Conservation (phyloP, 2,113 vertebrate genomes). For the Semicossyphus pulcher region DNA sequence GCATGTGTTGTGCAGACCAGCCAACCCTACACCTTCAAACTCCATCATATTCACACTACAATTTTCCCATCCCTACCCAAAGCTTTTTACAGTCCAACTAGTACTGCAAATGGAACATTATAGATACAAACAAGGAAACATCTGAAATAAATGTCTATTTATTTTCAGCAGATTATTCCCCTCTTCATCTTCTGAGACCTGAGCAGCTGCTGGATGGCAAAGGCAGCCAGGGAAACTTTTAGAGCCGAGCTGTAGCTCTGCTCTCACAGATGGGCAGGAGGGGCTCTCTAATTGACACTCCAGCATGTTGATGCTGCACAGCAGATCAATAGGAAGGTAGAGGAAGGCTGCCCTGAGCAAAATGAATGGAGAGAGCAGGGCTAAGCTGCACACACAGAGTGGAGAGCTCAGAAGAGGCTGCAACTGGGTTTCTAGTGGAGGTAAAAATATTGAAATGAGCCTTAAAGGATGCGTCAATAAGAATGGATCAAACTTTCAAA, state of each 20-base stretch:
- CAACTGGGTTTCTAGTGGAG: slow-evolving; percentile 29
- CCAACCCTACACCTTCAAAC: neutral
- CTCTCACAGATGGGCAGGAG: slow-evolving; percentile 72
- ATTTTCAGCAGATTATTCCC: slow-evolving; percentile 38
- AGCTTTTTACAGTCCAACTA: slow-evolving; percentile 47
- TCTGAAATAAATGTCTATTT: slow-evolving; percentile 54
- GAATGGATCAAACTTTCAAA: slow-evolving; percentile 6
- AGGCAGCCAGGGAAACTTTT: slow-evolving; percentile 55
- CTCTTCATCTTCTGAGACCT: slow-evolving; percentile 42
- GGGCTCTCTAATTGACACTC: slow-evolving; percentile 78
- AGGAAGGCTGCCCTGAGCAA: slow-evolving; percentile 65
- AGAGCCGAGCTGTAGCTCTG: slow-evolving; percentile 45
- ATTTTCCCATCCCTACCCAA: slow-evolving; percentile 19
- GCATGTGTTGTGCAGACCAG: slow-evolving; percentile 13
- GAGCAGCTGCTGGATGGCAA: slow-evolving; percentile 52
- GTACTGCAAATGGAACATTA: slow-evolving; percentile 29
- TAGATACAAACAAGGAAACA: slow-evolving; percentile 48
- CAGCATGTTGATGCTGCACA: slow-evolving; percentile 73
- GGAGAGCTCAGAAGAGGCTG: slow-evolving; percentile 30
- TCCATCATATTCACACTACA: slow-evolving; percentile 30
- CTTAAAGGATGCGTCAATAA: slow-evolving; percentile 28
- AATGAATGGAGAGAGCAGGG: slow-evolving; percentile 53
- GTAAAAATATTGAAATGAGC: slow-evolving; percentile 24
- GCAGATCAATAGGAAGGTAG: slow-evolving; percentile 76
- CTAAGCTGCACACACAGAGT: slow-evolving; percentile 41